These are phyloP conservation scores for Nothobranchius kuhntae DNA, from an alignment of 2,113 vertebrate species.

Conservation along the genomic window DNA sequence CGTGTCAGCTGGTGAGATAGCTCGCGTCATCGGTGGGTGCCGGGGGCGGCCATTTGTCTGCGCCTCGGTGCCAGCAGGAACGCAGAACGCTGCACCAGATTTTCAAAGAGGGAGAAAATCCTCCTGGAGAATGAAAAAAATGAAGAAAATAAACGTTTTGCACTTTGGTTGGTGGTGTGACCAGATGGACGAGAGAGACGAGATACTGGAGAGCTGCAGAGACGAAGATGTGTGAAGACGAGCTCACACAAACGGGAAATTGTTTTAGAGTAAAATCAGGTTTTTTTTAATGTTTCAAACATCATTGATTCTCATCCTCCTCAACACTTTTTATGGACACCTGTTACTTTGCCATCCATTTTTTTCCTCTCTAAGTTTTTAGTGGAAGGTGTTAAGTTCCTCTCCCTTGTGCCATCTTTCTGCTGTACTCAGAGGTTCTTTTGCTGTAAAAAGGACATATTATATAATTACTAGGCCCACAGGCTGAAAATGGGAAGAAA, in stretches of 20 bases:
- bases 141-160: slow-evolving; percentile 22
- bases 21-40: slow-evolving; percentile 55
- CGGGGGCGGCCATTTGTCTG: slow-evolving; percentile 61
- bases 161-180: slow-evolving; percentile 30
- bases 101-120: slow-evolving; percentile 39
- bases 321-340: not conserved
- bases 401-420: not conserved
- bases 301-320: too few relatives aligned
- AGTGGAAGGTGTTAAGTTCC: not conserved
- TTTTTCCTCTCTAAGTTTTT: not conserved
- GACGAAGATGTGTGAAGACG: slow-evolving; percentile 29
- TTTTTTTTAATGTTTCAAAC: not conserved
- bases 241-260: slow-evolving; percentile 4
- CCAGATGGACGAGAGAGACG: slow-evolving; percentile 51
- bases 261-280: not conserved
- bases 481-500: too few relatives aligned
- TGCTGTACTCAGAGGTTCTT: not conserved
- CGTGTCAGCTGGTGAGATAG: slow-evolving; percentile 60
- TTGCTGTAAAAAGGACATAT: not conserved
- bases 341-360: not conserved
- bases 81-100: slow-evolving; percentile 60
- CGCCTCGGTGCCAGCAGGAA: slow-evolving; percentile 58
- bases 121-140: not conserved
- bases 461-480: too few relatives aligned
- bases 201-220: slow-evolving; percentile 20